Conservation (phyloP, 2,888 invertebrate species). For the Cryptocephalus moraei region DNA sequence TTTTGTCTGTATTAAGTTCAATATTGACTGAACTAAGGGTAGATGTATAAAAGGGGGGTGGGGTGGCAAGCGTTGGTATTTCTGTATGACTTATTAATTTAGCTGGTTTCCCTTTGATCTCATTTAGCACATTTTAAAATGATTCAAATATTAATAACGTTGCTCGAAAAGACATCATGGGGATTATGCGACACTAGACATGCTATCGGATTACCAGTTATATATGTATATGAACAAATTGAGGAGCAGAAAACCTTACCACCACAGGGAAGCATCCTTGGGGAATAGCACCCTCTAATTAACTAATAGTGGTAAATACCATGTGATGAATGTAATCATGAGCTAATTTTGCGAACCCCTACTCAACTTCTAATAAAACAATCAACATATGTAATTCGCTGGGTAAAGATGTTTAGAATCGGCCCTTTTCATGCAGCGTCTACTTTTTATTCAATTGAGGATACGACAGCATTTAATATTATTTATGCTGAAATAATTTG, state of each 20-base stretch:
- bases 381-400: slow-evolving; percentile 33
- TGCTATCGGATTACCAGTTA: slow-evolving; percentile 30
- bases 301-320: slow-evolving; percentile 41
- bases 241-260: slow-evolving; percentile 17
- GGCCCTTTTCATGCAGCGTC: slow-evolving; percentile 18
- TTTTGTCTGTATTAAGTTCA: too few relatives aligned
- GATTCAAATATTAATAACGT: background rate
- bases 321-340: slow-evolving; percentile 40
- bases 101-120: background rate
- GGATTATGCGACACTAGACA: slow-evolving; percentile 18
- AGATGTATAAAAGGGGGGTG: too few relatives aligned
- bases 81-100: too few relatives aligned
- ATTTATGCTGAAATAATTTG: background rate
- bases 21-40: too few relatives aligned
- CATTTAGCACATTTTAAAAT: background rate
- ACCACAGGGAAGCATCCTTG: slow-evolving; percentile 19
- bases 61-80: too few relatives aligned
- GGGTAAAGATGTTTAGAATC: slow-evolving; percentile 28
- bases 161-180: slow-evolving; percentile 5
- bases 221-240: slow-evolving; percentile 30
- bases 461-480: background rate
- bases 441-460: slow-evolving; percentile 23
- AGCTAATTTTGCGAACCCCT: slow-evolving; percentile 35
- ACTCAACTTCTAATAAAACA: slow-evolving; percentile 34
- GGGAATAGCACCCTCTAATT: slow-evolving; percentile 35